A percentile compares a stretch with the other conserved stretches of the same genome.
phyloP scores from a whole-genome alignment of 2,797 vertebrate genomes.

The Graptemys geographica region DNA sequence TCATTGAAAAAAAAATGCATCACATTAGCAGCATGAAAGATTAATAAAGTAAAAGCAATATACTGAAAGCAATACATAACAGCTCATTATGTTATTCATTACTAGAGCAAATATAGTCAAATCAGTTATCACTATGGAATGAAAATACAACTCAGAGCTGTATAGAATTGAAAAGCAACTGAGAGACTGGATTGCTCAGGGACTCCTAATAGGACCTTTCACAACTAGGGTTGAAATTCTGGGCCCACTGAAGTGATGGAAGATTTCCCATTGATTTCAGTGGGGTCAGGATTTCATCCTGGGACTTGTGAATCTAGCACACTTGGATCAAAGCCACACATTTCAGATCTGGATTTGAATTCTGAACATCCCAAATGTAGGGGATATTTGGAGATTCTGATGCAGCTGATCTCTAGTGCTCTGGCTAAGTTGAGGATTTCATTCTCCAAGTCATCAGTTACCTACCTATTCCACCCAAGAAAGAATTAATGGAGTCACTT shows the following conservation, averaged over 20 bases:
- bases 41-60: background rate
- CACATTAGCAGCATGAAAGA: background rate
- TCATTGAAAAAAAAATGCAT: background rate
- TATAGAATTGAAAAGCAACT: background rate
- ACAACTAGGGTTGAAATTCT: slow-evolving; percentile 9
- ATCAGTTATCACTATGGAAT: background rate
- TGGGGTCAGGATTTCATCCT: background rate
- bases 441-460: background rate
- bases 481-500: background rate
- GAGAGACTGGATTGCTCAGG: background rate
- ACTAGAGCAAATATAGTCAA: slow-evolving; percentile 10
- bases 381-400: background rate
- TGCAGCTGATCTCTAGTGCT: background rate
- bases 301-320: background rate
- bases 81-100: background rate
- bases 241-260: background rate
- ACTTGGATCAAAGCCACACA: background rate
- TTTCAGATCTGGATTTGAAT: background rate
- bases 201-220: background rate
- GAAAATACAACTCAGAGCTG: slow-evolving; percentile 6
- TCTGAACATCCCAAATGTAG: background rate
- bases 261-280: background rate
- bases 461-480: background rate
- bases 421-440: background rate
- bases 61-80: slow-evolving; percentile 11